Evolutionary conservation across 2,797 vertebrate species (phyloP).

Genomic region (Helostoma temminkii): DNA sequence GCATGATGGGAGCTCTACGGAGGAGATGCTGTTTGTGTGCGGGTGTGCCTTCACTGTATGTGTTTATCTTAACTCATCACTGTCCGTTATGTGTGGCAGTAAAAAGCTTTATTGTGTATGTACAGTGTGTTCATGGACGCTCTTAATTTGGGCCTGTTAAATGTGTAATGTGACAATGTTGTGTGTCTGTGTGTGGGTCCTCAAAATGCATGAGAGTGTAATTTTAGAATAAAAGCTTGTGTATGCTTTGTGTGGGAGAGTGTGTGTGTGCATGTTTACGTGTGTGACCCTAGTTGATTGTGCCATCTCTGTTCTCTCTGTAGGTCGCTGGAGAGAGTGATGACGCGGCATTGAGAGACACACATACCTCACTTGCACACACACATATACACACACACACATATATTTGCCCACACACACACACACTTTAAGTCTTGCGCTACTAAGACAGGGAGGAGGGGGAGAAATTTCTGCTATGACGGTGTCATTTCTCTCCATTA

Average conservation of each 20-base stretch:
- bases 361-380: conserved; percentile 55
- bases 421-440: conserved; percentile 73
- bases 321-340: conserved; percentile 83
- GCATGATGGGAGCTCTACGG: conserved; percentile 65
- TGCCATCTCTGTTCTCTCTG: conserved; percentile 81
- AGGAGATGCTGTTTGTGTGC: conserved; percentile 51
- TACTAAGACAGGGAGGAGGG: conserved; percentile 69
- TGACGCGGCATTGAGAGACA: conserved; percentile 79
- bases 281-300: conserved; percentile 80
- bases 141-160: conserved; percentile 35
- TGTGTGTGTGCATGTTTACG: conserved; percentile 27
- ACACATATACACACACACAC: conserved; percentile 17
- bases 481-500: conserved; percentile 78
- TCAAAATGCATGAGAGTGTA: conserved; percentile 63
- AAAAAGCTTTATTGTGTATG: conserved; percentile 21
- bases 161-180: conserved; percentile 32
- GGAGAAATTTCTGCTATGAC: conserved; percentile 76
- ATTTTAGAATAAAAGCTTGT: conserved; percentile 62
- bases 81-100: conserved; percentile 29
- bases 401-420: conserved; percentile 67
- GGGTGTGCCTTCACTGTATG: conserved; percentile 27
- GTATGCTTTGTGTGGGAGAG: conserved; percentile 21
- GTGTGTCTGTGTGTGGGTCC: conserved; percentile 23
- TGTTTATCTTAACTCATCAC: conserved; percentile 12
- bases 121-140: not conserved